Evolutionary conservation across 2,113 vertebrate genomes (phyloP).

Genomic region (Calyptommatus sinebrachiatus): DNA sequence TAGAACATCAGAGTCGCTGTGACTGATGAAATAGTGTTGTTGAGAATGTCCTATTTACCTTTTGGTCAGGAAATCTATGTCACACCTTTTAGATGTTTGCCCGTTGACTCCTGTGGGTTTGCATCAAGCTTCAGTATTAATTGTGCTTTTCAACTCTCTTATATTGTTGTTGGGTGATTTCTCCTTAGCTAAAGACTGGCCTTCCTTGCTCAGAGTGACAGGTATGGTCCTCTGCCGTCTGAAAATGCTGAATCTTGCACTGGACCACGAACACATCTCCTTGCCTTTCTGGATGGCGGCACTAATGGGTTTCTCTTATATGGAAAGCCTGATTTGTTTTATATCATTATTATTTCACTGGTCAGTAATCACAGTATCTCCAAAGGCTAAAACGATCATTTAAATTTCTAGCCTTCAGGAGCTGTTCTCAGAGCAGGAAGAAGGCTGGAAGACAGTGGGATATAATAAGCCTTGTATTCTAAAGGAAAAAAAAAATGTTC

Average conservation of each 20-base stretch:
- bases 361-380: conserved; percentile 24
- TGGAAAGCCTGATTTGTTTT: conserved; percentile 28
- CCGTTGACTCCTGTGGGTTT: conserved; percentile 21
- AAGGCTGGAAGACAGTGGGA: conserved; percentile 12
- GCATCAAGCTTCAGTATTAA: conserved; percentile 21
- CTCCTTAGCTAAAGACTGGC: conserved; percentile 62
- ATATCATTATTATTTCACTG: conserved; percentile 6
- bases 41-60: background rate
- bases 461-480: conserved; percentile 24
- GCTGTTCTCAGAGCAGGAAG: background rate
- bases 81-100: background rate
- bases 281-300: conserved; percentile 51
- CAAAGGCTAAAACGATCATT: conserved; percentile 37
- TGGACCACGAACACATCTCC: conserved; percentile 53
- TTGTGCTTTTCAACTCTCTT: conserved; percentile 47
- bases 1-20: background rate
- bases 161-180: conserved; percentile 63
- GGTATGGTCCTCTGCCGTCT: conserved; percentile 57
- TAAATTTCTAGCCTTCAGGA: conserved; percentile 19
- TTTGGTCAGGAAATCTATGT: background rate
- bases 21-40: conserved; percentile 46
- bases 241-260: conserved; percentile 57
- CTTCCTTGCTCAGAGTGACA: conserved; percentile 57
- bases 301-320: conserved; percentile 40
- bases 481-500: background rate